Evolutionary conservation across 2,888 invertebrate genomes (phyloP), one percentile per base, ranked within the genome.

Genomic region (Trissolcus brochymenae): DNA sequence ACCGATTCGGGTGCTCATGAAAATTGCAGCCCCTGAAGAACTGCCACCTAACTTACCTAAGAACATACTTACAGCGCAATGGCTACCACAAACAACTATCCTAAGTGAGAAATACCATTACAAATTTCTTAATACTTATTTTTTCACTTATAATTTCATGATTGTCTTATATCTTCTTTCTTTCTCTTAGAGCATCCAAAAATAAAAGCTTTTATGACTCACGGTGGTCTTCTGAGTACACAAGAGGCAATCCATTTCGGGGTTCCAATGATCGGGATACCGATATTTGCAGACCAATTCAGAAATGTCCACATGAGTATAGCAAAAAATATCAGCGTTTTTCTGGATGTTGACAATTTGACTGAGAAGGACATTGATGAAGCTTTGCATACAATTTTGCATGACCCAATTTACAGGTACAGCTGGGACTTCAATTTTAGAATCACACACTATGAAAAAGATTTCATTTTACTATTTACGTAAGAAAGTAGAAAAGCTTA

Each of bases 201-300:
- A 55, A 83, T 87, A 0, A 84, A 82, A 46, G 87, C 87, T 6
- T 90, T 84, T 35, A 78, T 85, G 16, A 83, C 83, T 1, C 85
- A 85, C 29, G 84, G 84, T 0, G 85, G 84, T 0, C 61, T 85
- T 0, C 79, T 84, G 81, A 81, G 84, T 9, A 79, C 79, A 4
- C 80, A 81, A 56, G 85, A 85, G 78, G 83, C 84, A n/a, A 25
- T 83, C 35, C 53, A 83, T 9, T 68, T 54, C 14, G 84, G 77
- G 0, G 78, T 85, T 14, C 85, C 85, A 0, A 73, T 83, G 78
- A 82, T 85, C 16, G 84, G 82, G 19, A 68, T 85, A 4, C 85
- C 85, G 2, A 7, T 85, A 4, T 84, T 83, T 60, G 78, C 53
- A 0, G 85, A 85, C 73, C 85, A 85, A 35, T 29, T 19, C n/a